Evolutionary conservation across 2,113 vertebrate species (phyloP).

Genomic region (Campylorhamphus procurvoides): DNA sequence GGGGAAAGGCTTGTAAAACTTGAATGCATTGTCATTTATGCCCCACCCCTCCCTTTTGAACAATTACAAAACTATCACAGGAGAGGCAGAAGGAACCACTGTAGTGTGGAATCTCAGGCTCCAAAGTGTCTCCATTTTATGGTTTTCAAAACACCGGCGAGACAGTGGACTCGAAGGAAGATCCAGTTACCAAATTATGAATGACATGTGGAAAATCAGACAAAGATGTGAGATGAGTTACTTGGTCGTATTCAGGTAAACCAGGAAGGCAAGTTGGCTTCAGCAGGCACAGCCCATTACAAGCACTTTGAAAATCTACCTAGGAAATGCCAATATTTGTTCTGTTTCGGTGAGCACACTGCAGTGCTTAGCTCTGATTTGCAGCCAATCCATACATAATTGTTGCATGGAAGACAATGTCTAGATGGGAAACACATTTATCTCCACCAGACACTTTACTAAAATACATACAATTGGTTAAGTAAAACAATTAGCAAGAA

Average conservation of each 20-base stretch:
- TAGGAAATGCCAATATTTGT: background rate
- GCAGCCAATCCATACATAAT: background rate
- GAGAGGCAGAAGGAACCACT: background rate
- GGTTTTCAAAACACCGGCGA: background rate
- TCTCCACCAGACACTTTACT: background rate
- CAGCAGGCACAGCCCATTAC: background rate
- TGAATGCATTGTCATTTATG: background rate
- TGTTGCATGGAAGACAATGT: background rate
- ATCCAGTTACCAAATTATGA: background rate
- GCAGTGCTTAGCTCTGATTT: background rate
- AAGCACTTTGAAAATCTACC: background rate
- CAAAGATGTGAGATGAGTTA: background rate
- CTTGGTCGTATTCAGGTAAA: background rate
- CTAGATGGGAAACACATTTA: background rate
- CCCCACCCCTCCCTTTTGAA: background rate
- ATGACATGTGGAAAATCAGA: background rate
- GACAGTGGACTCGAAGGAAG: background rate
- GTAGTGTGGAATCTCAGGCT: background rate
- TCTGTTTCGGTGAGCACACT: background rate
- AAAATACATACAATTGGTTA: background rate
- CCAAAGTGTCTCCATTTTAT: background rate
- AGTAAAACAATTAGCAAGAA: slow-evolving; percentile 20
- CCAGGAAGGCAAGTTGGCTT: background rate
- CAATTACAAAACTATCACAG: background rate
- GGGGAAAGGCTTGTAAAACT: background rate